Base-by-base conservation (phyloP, 35 echinoderm and acorn worm genomes). In the Acanthaster planci region DNA sequence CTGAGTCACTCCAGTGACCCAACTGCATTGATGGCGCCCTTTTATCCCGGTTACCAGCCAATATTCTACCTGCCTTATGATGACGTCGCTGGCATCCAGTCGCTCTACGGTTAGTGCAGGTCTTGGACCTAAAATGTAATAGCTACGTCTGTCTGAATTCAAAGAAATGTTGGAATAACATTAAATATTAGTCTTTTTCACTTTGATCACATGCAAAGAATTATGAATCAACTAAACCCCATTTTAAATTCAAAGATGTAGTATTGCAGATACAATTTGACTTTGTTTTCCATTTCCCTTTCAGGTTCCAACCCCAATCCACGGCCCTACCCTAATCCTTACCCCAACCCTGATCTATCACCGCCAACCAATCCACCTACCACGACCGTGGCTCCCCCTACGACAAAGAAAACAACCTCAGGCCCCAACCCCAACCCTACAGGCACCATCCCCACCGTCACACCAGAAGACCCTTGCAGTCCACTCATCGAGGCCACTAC, bases 11-110 rank as follows among this genome's bases (percentile, higher is more conserved):
- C 91, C 16, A 17, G 32, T 0, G 77, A 88, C 18, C 60, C 80
- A 8, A 60, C 38, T 1, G 91, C 91, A 6, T 40, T 93, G 64
- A 93, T 93, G 91, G 80, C 86, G 39, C 91, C 91, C 8, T 93
- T 89, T 57, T 89, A 89, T 44, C 42, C 64, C n/a, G 86, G 81
- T 14, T 93, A 68, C 38, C 57, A 84, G 23, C 67, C 80, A 0
- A 68, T 76, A 19, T 93, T 89, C 80, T 5, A 9, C 18, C 86
- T 89, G 39, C 91, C 86, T 5, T 58, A 84, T 27, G 91, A 93
- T 39, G 91, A 93, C 52, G 23, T 93, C 19, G 38, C 78, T 54
- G 86, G 86, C 50, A 93, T 93, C 35, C 68, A 84, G 37, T 30
- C 64, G 14, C 82, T 93, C 4, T 93, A 93, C 64, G 91, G 91